Evolutionary conservation across 2,797 vertebrate species (phyloP), one percentile per base, ranked within the genome.

Genomic region (Nyctibius grandis): DNA sequence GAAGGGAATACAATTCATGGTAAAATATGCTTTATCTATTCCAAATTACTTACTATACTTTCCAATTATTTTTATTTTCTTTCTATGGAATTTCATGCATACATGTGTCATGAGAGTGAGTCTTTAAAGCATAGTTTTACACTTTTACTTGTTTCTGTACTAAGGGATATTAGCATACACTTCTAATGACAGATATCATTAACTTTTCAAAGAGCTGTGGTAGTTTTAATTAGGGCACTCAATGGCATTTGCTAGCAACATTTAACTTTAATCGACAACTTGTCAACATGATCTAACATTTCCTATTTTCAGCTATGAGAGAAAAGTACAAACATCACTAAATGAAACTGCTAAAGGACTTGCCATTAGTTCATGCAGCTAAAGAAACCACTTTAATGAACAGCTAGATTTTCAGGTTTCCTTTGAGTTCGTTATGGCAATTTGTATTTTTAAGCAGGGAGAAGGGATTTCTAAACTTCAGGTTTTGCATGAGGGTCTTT

Each of bases 211-310:
- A 95, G 67, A 96, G 77, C 78, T 79, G 57, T 72, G 84, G 91
- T 91, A 93, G 85, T 94, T 98, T 97, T 96, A 97, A 96, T 97
- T 91, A 97, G 88, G 53, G 44, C 34, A 95, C 47, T 94, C 80
- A 91, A 80, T 78, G 42, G 51, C 28, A 91, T 83, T 81, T 95
- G 60, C 72, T 96, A 78, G 92, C 93, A 96, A 95, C 70, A 95
- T 96, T 97, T 97, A 97, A 91, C 61, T 91, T 22, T 72, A 96
- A 97, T 89, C 9, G 54, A 95, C 69, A 57, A 95, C 94, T 93
- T 97, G 90, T 94, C 87, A 85, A 83, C 93, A 91, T 95, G 89
- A 94, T 95, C 82, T 96, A 96, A 96, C 73, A 91, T 93, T 96
- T 94, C 81, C 69, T 90, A 82, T 89, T 96, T 94, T 96, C 59